phyloP scores from a whole-genome alignment of 2,113 vertebrate genomes.

The Orthonyx spaldingii region DNA sequence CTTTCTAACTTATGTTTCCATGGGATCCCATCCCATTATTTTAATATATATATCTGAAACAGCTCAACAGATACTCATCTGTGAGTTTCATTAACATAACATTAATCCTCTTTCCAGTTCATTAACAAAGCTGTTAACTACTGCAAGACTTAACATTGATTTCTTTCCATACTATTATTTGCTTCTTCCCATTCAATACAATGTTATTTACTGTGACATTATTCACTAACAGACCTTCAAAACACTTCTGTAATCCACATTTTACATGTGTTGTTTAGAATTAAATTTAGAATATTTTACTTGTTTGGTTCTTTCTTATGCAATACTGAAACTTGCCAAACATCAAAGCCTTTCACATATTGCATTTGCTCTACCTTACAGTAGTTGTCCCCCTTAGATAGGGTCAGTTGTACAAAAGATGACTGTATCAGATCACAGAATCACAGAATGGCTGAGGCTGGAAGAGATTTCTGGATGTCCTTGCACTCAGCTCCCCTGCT shows the following conservation, averaged over 20 bases:
- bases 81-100: not conserved
- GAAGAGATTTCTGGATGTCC: not conserved
- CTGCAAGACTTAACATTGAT: not conserved
- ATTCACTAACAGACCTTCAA: not conserved
- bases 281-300: not conserved
- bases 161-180: not conserved
- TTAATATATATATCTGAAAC: not conserved
- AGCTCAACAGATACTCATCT: not conserved
- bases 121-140: conserved; percentile 12
- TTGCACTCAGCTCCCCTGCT: fast-evolving
- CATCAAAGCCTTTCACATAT: not conserved
- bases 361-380: not conserved
- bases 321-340: not conserved
- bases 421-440: not conserved
- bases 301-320: not conserved
- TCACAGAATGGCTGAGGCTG: not conserved
- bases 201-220: not conserved
- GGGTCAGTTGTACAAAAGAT: not conserved
- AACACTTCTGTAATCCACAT: not conserved
- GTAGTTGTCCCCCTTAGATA: not conserved
- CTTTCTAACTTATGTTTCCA: not conserved
- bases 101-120: not conserved
- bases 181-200: not conserved
- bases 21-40: not conserved
- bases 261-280: not conserved